Base-by-base conservation (phyloP, 2,888 invertebrate genomes). In the Dynastes grantii region DNA sequence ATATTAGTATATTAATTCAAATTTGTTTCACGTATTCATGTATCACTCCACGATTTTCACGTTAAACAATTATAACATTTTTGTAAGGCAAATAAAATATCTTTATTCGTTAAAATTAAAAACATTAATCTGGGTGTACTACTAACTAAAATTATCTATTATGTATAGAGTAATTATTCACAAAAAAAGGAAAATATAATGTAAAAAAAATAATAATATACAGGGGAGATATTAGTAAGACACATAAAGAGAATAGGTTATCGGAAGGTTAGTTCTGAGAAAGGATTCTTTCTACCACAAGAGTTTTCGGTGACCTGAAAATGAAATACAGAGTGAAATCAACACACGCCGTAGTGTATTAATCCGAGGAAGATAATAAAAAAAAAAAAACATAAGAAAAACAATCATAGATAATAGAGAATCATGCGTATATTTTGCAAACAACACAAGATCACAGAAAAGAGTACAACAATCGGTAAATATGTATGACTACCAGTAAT, bases 231-330 rank as follows among this genome's bases (percentile, higher is more conserved):
- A 55, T 77, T 53, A 77, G 76, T 76, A 64, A 37, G 27, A 49
- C 45, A 77, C 64, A 78, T 11, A 45, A 11, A 45, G 8, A 45
- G 45, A 45, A 45, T 8, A 11, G 45, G 45, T 45, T 45, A 45
- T 8, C 6, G 63, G 68, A 22, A 58, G 5, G 79, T 76, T 61
- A 67, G 76, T 76, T 61, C 0, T 67, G 68, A 61, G 9, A 64
- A 16, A 58, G 67, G 67, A 76, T 51, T 76, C 70, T 55, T 65
- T 73, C 90, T 91, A 92, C 90, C 91, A 92, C 87, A 91, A 90
- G 87, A 91, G 91, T 88, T 91, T 90, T 89, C 91, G 91, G 90
- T 92, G 92, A 90, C 92, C 92, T 92, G 91, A 89, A 92, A 89
- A 91, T 89, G 89, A 85, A 89, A 90, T 89, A 90, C 88, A 90